These are phyloP conservation scores for Salticus scenicus DNA, from an alignment of 2,888 invertebrate genomes.

Conservation along the genomic window DNA sequence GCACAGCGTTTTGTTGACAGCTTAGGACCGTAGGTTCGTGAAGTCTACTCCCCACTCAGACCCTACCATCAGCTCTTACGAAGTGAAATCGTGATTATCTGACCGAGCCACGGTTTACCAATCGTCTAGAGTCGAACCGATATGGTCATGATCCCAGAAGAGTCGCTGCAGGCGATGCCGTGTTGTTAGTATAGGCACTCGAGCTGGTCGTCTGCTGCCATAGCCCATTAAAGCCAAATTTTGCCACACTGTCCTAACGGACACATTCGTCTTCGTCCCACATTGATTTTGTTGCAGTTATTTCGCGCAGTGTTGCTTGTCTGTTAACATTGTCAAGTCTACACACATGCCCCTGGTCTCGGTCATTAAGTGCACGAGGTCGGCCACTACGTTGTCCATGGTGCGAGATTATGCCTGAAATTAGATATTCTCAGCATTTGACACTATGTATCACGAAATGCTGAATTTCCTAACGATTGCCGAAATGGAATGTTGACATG, in stretches of 20 bases:
- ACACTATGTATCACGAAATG: too few relatives aligned
- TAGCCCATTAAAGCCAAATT: conserved; percentile 12
- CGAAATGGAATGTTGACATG: too few relatives aligned
- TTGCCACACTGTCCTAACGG: not conserved
- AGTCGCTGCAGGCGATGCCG: too few relatives aligned
- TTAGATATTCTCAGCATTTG: not conserved
- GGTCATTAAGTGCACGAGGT: not conserved
- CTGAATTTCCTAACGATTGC: too few relatives aligned
- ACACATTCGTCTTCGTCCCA: not conserved
- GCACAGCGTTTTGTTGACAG: not conserved
- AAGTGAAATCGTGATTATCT: not conserved
- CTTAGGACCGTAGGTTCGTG: not conserved
- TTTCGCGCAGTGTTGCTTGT: not conserved
- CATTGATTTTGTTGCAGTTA: not conserved
- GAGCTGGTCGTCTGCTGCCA: not conserved
- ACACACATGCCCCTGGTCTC: not conserved
- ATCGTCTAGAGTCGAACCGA: not conserved
- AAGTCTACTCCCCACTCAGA: not conserved
- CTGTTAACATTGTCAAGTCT: not conserved
- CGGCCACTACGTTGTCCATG: not conserved
- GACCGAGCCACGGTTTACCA: not conserved
- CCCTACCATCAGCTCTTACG: not conserved
- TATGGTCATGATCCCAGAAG: too few relatives aligned
- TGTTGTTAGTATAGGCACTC: not conserved
- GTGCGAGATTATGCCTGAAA: not conserved